Base-by-base conservation (phyloP, 2,797 vertebrate species). In the Ambastaia sidthimunki region DNA sequence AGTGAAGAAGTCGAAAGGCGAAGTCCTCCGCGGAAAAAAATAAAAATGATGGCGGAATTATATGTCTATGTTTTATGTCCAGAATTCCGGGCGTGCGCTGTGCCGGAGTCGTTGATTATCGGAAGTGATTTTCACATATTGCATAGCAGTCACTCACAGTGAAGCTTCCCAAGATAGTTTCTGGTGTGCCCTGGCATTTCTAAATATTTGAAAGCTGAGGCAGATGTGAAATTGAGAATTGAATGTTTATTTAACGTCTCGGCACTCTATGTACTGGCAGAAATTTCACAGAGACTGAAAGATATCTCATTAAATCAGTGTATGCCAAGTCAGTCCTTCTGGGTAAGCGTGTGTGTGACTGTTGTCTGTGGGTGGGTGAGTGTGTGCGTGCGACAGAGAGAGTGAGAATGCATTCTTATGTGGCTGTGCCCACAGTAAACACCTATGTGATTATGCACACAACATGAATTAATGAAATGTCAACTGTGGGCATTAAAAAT, bases 291-390 rank as follows among this genome's bases (percentile, higher is more conserved):
- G 60, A 83, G 80, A 74, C 72, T 74, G 74, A 80, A 82, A 83
- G 82, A 81, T 85, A 82, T 85, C 82, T 88, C 80, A 87, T 84
- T 86, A 87, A 84, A 78, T 82, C 76, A 41, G 65, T 78, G 74
- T 72, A 80, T 85, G 81, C 65, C 66, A 62, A 54, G 73, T 50
- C 62, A 70, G 80, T 59, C 47, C 62, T 73, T 69, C 65, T 75
- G 41, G 31, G 47, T 76, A 59, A 25, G 9, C 52, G 70, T 44
- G 59, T 47, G 48, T 78, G 63, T 57, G 60, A 21, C 34, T 21
- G 37, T 18, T 23, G 34, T 54, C 47, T 47, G 37, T 44, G 13
- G 54, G 76, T 54, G 21, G 23, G 59, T 21, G 23, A 3, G 28
- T 3, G 62, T 3, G 18, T 34, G 52, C 5, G n/a, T 19, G 71